Evolutionary conservation across 2,113 vertebrate genomes (phyloP).

Genomic region (Melanostigma gelatinosum): DNA sequence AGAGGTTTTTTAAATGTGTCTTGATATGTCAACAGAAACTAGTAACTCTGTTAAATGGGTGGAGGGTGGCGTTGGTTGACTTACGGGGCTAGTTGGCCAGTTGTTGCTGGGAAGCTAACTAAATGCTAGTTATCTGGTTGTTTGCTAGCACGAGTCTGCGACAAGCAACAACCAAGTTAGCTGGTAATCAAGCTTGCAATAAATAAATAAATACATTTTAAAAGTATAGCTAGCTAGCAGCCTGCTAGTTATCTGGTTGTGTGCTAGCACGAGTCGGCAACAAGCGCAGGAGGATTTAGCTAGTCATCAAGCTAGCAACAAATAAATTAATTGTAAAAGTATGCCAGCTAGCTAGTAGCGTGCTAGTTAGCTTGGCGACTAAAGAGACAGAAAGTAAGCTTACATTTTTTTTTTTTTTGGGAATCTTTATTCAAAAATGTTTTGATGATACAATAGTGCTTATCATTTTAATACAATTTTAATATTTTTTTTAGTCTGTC

Average conservation of each 20-base stretch:
- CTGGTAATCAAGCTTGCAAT: too few species aligned
- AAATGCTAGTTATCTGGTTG: too few species aligned
- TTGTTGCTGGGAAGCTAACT: neutral
- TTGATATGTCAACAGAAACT: neutral
- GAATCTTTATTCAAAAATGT: neutral
- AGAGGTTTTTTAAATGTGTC: neutral
- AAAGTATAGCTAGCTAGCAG: too few species aligned
- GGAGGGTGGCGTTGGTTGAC: too few species aligned
- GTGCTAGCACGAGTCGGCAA: neutral
- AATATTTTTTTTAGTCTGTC: neutral
- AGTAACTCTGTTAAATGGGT: neutral
- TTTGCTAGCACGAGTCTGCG: too few species aligned
- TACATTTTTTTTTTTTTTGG: neutral
- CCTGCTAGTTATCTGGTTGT: neutral
- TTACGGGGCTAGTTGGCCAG: neutral
- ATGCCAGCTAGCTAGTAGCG: too few species aligned
- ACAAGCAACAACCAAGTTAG: too few species aligned
- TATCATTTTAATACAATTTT: neutral
- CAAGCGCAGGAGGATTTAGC: too few species aligned
- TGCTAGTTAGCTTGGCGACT: neutral
- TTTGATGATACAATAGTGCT: neutral
- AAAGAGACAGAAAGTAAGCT: neutral
- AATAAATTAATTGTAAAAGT: too few species aligned
- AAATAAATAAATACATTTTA: too few species aligned
- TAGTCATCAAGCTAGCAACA: too few species aligned